These are phyloP conservation scores for Perizoma flavofasciatum DNA, from an alignment of 2,888 invertebrate genomes.

Conservation along the genomic window DNA sequence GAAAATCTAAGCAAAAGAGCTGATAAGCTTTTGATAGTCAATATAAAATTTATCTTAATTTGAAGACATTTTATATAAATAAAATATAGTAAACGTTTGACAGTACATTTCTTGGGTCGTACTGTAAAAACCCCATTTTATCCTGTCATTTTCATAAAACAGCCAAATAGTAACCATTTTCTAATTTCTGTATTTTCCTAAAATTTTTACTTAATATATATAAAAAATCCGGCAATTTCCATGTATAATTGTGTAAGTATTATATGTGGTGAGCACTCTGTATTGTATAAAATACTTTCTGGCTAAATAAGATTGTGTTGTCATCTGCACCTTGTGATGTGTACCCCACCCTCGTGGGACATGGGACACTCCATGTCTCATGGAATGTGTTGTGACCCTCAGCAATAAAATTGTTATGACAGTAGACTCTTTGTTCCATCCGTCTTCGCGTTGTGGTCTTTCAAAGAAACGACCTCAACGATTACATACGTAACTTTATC, in stretches of 20 bases:
- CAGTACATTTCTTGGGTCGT: constrained; percentile 27
- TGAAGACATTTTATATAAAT: constrained; percentile 22
- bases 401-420: constrained; percentile 69
- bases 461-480: constrained; percentile 67
- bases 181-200: constrained; percentile 39
- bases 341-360: constrained; percentile 38
- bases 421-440: constrained; percentile 59
- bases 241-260: constrained; percentile 51
- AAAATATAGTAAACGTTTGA: constrained; percentile 14
- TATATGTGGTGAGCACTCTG: constrained; percentile 52
- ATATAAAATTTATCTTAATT: constrained; percentile 18
- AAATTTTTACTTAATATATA: constrained; percentile 36
- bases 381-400: constrained; percentile 60
- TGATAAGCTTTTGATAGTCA: constrained; percentile 26
- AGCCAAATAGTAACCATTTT: constrained; percentile 39
- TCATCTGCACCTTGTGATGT: constrained; percentile 44
- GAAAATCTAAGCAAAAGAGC: constrained; percentile 15
- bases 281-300: constrained; percentile 50
- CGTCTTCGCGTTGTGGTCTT: constrained; percentile 63
- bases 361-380: constrained; percentile 18
- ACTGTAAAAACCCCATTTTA: constrained; percentile 62
- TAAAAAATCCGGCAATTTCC: constrained; percentile 37
- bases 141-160: constrained; percentile 72
- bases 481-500: constrained; percentile 76
- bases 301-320: constrained; percentile 39